Conservation (phyloP, 1,140 invertebrate species). For the Melitaea cinxia region DNA sequence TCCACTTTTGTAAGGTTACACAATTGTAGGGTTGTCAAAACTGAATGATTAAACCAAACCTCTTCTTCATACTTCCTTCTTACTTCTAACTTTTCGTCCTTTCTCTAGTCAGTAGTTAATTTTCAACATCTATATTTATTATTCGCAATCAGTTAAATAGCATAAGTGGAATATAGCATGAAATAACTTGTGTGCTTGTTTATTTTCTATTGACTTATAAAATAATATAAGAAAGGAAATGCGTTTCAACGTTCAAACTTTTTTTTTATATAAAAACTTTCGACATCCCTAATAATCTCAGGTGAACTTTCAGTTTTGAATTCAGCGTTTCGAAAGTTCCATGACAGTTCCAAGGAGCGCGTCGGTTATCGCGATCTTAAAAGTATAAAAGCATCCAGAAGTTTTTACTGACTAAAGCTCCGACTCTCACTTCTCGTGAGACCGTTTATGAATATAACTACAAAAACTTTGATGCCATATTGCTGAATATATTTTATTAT, state of each 20-base stretch:
- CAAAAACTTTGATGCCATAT: not conserved
- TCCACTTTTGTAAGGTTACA: too few relatives aligned
- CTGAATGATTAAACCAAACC: not conserved
- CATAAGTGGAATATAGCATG: too few relatives aligned
- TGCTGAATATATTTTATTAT: not conserved
- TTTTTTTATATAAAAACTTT: not conserved
- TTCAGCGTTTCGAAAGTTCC: constrained; percentile 20
- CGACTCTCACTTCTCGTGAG: not conserved
- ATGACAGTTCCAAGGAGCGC: constrained; percentile 26
- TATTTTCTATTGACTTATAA: too few relatives aligned
- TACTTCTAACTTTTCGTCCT: too few relatives aligned
- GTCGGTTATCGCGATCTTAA: constrained; percentile 21
- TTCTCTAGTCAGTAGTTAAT: too few relatives aligned
- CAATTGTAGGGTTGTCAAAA: constrained; percentile 15
- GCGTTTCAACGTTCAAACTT: too few relatives aligned
- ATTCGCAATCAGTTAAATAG: too few relatives aligned
- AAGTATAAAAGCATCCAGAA: constrained; percentile 11
- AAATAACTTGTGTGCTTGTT: too few relatives aligned
- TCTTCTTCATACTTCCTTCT: too few relatives aligned
- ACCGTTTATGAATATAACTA: constrained; percentile 21
- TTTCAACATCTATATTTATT: too few relatives aligned
- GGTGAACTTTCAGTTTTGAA: constrained; percentile 23
- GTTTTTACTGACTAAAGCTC: constrained; percentile 26
- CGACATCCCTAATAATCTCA: constrained; percentile 31
- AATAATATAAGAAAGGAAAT: too few relatives aligned